A percentile compares a stretch with the other conserved stretches of the same genome.
These are phyloP conservation scores for Eumerus sabulonum DNA, from an alignment of 2,888 invertebrate species.

Conservation along the genomic window DNA sequence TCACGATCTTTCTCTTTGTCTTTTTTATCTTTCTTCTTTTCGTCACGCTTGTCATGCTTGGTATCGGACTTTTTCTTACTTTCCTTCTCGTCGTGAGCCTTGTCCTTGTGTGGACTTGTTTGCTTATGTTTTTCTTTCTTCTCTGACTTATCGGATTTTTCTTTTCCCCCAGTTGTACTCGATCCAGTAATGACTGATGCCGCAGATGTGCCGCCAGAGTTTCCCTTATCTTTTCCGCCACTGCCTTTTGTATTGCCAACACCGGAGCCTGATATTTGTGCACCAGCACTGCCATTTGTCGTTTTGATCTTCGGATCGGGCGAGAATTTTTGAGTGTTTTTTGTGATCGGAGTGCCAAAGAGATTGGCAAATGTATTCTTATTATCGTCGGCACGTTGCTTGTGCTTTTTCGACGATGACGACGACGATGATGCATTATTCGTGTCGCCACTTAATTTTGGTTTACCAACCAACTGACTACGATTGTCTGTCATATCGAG, in stretches of 20 bases:
- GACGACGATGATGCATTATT: conserved; percentile 22
- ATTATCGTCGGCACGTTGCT: conserved; percentile 82
- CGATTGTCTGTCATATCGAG: conserved; percentile 80
- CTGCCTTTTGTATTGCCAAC: conserved; percentile 36
- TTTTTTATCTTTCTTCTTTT: conserved; percentile 80
- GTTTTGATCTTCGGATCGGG: conserved; percentile 71
- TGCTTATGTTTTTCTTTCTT: conserved; percentile 81
- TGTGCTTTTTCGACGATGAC: conserved; percentile 81
- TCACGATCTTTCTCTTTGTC: conserved; percentile 80
- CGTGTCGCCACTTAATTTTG: conserved; percentile 80
- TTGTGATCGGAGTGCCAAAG: conserved; percentile 91
- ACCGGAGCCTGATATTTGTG: conserved; percentile 17
- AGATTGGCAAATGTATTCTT: conserved; percentile 86
- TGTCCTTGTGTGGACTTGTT: conserved; percentile 81
- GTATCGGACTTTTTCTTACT: conserved; percentile 77
- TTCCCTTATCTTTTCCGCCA: conserved; percentile 46
- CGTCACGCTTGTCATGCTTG: conserved; percentile 80
- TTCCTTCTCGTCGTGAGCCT: conserved; percentile 78
- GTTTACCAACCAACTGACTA: conserved; percentile 84
- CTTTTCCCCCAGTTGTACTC: conserved; percentile 58
- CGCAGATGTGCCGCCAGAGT: conserved; percentile 6
- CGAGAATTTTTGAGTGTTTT: conserved; percentile 82
- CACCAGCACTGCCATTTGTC: conserved; percentile 51
- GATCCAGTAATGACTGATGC: conserved; percentile 49
- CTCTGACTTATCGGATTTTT: conserved; percentile 80